Evolutionary conservation across 2,797 vertebrate species (phyloP), one percentile per base, ranked within the genome.

Genomic region (Sciurus vulgaris): DNA sequence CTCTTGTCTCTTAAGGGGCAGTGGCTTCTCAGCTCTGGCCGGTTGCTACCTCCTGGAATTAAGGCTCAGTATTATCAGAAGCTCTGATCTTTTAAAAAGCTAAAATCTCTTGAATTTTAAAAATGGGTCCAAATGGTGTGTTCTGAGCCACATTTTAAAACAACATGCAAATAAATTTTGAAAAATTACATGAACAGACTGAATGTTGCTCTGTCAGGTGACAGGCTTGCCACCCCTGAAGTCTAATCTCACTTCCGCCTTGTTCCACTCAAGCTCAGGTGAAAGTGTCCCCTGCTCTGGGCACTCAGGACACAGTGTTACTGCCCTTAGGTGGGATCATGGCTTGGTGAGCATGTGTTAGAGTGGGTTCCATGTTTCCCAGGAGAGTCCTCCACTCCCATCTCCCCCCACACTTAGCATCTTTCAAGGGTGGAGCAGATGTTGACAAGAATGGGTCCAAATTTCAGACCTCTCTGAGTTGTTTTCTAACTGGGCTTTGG

Each of bases 141-240:
- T 91, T 82, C 83, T 24, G 28, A 92, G 78, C 24, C 61, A 15
- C 63, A 38, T 69, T 82, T 79, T 88, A 78, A 87, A 96, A 86
- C 1, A 18, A 44, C 12, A n/a, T 70, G 51, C 18, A 7, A 63
- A 44, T 51, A 65, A 73, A 56, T 33, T 47, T 47, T 47, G 7
- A 78, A 61, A 67, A 28, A 87, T 67, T 41, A 18, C 20, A 76
- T 69, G 26, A 70, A 38, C 33, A 74, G 44, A 30, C 6, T 22
- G 63, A 79, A 30, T 33, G 30, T 26, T 11, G 28, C 78, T 72
- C 24, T 77, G 44, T 65, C 24, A 51, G 44, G 35, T 35, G 79
- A 87, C 17, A 44, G 59, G 28, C 35, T n/a, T 72, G 54, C 44
- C 15, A 59, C 12, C 51, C 74, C 76, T 86, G 38, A 28, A 73